A percentile compares a stretch with the other conserved stretches of the same genome.
These are phyloP conservation scores for Zenarchopterus dispar DNA, from an alignment of 2,797 vertebrate genomes.

Conservation along the genomic window DNA sequence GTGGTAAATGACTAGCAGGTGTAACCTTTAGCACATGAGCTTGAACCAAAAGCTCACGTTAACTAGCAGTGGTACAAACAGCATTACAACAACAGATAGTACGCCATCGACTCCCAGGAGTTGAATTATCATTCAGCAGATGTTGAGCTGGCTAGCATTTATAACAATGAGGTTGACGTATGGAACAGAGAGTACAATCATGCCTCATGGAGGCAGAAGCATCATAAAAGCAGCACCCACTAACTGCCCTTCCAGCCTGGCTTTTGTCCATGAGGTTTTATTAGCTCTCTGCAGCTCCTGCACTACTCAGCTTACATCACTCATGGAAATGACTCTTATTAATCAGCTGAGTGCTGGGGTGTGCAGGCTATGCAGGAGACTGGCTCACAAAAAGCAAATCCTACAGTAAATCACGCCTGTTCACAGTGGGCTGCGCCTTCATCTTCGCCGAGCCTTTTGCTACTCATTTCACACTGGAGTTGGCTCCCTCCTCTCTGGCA, in stretches of 20 bases:
- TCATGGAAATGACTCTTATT: conserved; percentile 78
- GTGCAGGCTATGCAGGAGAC: conserved; percentile 48
- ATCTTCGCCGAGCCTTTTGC: conserved; percentile 44
- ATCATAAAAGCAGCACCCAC: conserved; percentile 41
- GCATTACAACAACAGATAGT: conserved; percentile 32
- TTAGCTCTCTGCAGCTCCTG: conserved; percentile 51
- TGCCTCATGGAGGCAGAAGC: conserved; percentile 42
- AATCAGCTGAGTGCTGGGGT: conserved; percentile 75
- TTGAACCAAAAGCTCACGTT: too few species aligned
- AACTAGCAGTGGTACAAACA: conserved; percentile 8
- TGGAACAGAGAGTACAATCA: conserved; percentile 40
- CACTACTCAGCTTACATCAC: conserved; percentile 59
- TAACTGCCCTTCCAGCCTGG: conserved; percentile 46
- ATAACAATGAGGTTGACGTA: conserved; percentile 41
- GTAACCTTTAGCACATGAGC: too few species aligned
- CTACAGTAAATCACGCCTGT: conserved; percentile 70
- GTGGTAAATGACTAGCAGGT: too few species aligned
- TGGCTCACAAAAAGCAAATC: conserved; percentile 42
- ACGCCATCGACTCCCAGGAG: conserved; percentile 3
- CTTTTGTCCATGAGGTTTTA: conserved; percentile 60
- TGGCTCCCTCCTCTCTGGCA: conserved; percentile 50
- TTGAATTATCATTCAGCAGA: conserved; percentile 37
- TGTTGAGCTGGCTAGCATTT: conserved; percentile 59
- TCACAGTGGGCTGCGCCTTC: conserved; percentile 57
- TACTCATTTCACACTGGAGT: conserved; percentile 54